These are phyloP conservation scores for Thalpophila matura DNA, from an alignment of 2,888 invertebrate genomes.

Conservation along the genomic window DNA sequence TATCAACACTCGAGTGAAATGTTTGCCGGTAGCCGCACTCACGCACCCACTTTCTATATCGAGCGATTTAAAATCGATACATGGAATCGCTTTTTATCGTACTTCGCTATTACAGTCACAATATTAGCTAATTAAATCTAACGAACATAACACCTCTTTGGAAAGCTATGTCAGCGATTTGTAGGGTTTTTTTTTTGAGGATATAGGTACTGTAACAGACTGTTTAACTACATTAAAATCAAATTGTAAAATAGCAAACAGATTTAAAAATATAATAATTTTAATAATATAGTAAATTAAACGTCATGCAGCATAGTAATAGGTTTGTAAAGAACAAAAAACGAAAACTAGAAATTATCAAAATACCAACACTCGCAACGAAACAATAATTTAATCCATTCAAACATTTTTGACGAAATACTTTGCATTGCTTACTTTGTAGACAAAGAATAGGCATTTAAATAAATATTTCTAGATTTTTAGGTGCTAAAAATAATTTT, in stretches of 20 bases:
- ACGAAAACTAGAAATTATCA: neutral
- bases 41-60: constrained; percentile 80
- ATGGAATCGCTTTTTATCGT: constrained; percentile 57
- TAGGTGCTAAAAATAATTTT: too few relatives aligned
- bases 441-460: constrained; percentile 14
- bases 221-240: too few relatives aligned
- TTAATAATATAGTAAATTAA: too few relatives aligned
- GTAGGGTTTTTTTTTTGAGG: neutral
- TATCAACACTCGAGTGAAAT: constrained; percentile 63
- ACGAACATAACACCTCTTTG: constrained; percentile 9
- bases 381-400: neutral
- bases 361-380: neutral
- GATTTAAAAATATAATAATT: too few relatives aligned
- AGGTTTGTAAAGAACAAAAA: too few relatives aligned
- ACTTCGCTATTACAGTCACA: constrained; percentile 34
- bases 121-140: constrained; percentile 23
- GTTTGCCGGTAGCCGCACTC: constrained; percentile 54
- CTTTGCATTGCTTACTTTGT: neutral
- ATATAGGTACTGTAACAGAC: too few relatives aligned
- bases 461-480: constrained; percentile 15
- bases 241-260: too few relatives aligned
- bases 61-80: constrained; percentile 65
- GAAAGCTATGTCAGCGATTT: constrained; percentile 33
- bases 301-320: too few relatives aligned
- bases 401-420: neutral